phyloP scores from a whole-genome alignment of 2,797 vertebrate species.

The Cheirogaleus major region DNA sequence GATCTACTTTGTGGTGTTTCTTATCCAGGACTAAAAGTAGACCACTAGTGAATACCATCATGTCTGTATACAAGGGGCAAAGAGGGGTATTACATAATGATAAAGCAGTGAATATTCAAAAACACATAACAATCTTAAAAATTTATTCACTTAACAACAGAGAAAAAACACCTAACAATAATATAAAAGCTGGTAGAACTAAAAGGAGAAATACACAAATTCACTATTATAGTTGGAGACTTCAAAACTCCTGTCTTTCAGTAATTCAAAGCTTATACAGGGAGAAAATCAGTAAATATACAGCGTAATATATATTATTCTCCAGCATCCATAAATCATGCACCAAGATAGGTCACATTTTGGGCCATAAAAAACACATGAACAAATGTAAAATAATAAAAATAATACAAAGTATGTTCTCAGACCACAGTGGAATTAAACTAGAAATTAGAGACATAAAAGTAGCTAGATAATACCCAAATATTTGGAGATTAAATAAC shows the following conservation, averaged over 20 bases:
- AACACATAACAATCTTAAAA: background rate
- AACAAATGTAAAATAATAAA: background rate
- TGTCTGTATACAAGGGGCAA: background rate
- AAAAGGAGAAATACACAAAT: background rate
- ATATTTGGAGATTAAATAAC: background rate
- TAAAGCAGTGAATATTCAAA: background rate
- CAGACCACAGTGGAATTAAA: background rate
- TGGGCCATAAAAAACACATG: background rate
- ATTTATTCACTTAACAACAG: background rate
- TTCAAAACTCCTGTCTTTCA: background rate
- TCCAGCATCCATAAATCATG: background rate
- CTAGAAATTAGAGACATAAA: background rate
- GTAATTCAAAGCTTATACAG: background rate
- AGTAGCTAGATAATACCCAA: background rate
- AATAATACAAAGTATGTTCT: background rate
- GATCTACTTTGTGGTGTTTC: too few relatives aligned
- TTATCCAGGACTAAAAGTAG: background rate
- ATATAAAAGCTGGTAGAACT: background rate
- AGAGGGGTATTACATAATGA: background rate
- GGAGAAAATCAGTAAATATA: background rate
- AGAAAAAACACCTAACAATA: background rate
- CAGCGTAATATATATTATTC: background rate
- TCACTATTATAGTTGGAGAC: background rate
- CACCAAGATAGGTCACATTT: background rate
- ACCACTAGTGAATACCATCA: accelerated